These are phyloP conservation scores for Kryptolebias marmoratus DNA, from an alignment of 2,113 vertebrate genomes.

Conservation along the genomic window DNA sequence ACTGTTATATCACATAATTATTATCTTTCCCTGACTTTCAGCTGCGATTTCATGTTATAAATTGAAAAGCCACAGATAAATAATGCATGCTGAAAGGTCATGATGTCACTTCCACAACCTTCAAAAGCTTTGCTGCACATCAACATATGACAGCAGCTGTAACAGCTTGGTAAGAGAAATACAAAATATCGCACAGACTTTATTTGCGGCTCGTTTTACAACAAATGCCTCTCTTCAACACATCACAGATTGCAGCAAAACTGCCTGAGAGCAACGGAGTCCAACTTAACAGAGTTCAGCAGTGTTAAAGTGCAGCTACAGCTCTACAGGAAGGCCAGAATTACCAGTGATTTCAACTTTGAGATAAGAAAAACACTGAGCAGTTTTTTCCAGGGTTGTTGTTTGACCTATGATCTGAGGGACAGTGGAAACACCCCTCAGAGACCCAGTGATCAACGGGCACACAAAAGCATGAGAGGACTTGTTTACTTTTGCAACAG, in stretches of 20 bases:
- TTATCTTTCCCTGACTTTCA: slow-evolving; percentile 26
- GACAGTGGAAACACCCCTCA: slow-evolving; percentile 45
- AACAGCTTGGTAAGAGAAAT: slow-evolving; percentile 12
- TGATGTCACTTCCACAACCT: background rate
- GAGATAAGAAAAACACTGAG: slow-evolving; percentile 65
- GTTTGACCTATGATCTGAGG: slow-evolving; percentile 44
- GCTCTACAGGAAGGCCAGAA: slow-evolving; percentile 58
- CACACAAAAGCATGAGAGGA: slow-evolving; percentile 22
- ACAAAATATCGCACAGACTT: slow-evolving; percentile 17
- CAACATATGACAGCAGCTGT: slow-evolving; percentile 27
- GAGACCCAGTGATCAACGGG: slow-evolving; percentile 19
- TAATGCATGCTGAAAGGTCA: slow-evolving; percentile 15
- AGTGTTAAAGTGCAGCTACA: slow-evolving; percentile 34
- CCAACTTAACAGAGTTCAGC: background rate
- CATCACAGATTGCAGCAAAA: background rate
- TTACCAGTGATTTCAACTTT: slow-evolving; percentile 58
- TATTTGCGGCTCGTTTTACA: background rate
- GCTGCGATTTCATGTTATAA: slow-evolving; percentile 40
- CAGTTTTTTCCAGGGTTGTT: slow-evolving; percentile 43
- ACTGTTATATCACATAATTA: no score
- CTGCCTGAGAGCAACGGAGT: slow-evolving; percentile 1
- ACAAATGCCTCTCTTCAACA: background rate
- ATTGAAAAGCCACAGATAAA: slow-evolving; percentile 35
- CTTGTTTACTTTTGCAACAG: slow-evolving; percentile 50
- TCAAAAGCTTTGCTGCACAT: slow-evolving; percentile 32